Percentiles rank a stretch among this genome's conserved stretches.
Evolutionary conservation across 2,797 vertebrate species (phyloP).

Genomic region (Tangara arthus): DNA sequence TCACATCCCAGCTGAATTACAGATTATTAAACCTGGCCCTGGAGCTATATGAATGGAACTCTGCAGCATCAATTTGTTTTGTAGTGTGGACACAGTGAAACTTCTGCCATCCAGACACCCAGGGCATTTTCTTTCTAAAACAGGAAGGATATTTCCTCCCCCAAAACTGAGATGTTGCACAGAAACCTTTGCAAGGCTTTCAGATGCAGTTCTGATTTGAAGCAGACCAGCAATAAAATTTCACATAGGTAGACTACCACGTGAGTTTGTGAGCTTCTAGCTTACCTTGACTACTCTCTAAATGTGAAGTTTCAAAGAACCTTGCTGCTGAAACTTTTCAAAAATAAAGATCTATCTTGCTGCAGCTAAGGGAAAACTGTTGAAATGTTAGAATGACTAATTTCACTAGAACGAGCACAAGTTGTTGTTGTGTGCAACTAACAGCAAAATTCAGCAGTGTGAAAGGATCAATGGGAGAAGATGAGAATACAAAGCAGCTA

Average conservation of each 20-base stretch:
- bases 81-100: not conserved
- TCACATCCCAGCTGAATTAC: not conserved
- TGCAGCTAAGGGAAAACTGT: not conserved
- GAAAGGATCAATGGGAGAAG: not conserved
- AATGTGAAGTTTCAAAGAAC: not conserved
- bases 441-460: not conserved
- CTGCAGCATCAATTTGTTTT: not conserved
- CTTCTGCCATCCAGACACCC: not conserved
- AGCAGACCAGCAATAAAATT: not conserved
- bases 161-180: not conserved
- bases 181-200: not conserved
- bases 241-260: not conserved
- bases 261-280: not conserved
- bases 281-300: not conserved
- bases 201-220: not conserved
- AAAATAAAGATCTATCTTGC: not conserved
- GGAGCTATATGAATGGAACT: not conserved
- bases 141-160: not conserved
- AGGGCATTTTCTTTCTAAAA: not conserved
- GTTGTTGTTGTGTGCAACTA: not conserved
- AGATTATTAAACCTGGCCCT: not conserved
- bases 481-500: not conserved
- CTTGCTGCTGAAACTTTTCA: not conserved
- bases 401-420: not conserved
- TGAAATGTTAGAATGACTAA: not conserved